A percentile compares a stretch with the other conserved stretches of the same genome.
Conservation (phyloP, 2,113 vertebrate genomes). For the Stegostoma tigrinum region DNA sequence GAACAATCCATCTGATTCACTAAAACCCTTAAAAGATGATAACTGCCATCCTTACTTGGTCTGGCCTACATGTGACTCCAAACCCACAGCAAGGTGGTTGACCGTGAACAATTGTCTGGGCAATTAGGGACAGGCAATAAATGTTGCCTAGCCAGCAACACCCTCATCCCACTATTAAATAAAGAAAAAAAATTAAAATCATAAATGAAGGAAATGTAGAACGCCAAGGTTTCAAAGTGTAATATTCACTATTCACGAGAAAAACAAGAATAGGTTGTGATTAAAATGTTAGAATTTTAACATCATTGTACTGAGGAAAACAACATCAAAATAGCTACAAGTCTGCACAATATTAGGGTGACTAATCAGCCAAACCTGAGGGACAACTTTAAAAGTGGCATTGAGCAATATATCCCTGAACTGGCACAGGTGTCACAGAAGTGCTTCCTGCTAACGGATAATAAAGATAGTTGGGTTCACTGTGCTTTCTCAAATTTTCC, state of each 20-base stretch:
- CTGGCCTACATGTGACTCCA: too few species aligned
- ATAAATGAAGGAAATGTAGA: too few species aligned
- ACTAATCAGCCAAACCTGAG: not conserved
- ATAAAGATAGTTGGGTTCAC: not conserved
- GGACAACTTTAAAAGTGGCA: not conserved
- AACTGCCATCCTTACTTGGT: too few species aligned
- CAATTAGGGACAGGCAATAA: too few species aligned
- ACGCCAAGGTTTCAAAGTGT: too few species aligned
- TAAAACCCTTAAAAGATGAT: too few species aligned
- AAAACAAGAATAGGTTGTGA: not conserved
- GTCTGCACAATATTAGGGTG: not conserved
- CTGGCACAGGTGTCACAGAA: not conserved
- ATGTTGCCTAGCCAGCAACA: too few species aligned
- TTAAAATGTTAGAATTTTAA: not conserved
- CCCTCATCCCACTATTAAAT: too few species aligned
- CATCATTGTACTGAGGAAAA: not conserved
- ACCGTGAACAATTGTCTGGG: too few species aligned
- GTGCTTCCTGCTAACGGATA: not conserved
- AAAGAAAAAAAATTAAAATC: too few species aligned
- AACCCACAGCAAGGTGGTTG: too few species aligned
- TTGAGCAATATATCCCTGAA: not conserved
- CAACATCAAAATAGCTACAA: not conserved
- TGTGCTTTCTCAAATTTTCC: not conserved
- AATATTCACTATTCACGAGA: not conserved
- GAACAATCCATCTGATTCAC: too few species aligned